phyloP scores from a whole-genome alignment of 2,888 invertebrate species.

The Philonicus albiceps region DNA sequence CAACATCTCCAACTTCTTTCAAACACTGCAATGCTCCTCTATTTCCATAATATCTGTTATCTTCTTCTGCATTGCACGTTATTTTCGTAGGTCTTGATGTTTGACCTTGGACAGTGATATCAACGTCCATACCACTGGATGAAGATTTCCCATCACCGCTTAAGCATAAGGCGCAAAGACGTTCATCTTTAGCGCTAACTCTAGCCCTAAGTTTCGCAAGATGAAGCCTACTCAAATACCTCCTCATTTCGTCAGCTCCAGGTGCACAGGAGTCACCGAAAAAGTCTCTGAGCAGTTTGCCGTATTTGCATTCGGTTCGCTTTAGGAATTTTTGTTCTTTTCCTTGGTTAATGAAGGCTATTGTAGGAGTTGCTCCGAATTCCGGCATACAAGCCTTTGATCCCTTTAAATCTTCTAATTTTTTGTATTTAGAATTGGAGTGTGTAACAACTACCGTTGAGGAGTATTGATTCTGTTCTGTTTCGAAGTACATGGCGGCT shows the following conservation, averaged over 20 bases:
- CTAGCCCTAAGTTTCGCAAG: not conserved
- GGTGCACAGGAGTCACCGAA: conserved; percentile 70
- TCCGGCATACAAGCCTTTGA: conserved; percentile 73
- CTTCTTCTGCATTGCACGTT: conserved; percentile 66
- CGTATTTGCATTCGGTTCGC: conserved; percentile 68
- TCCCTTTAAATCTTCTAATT: conserved; percentile 67
- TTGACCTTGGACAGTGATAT: not conserved
- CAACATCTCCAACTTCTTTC: conserved; percentile 67
- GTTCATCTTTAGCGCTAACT: conserved; percentile 48
- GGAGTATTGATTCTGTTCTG: conserved; percentile 63
- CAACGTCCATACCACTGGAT: not conserved
- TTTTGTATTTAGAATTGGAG: conserved; percentile 60
- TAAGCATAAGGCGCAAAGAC: conserved; percentile 56
- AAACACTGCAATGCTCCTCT: conserved; percentile 70
- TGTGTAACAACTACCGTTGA: conserved; percentile 68
- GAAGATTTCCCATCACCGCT: not conserved
- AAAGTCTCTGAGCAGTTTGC: conserved; percentile 66
- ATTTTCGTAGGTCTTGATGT: not conserved
- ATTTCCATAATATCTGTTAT: conserved; percentile 69
- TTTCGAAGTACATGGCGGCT: conserved; percentile 70
- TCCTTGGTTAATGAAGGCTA: conserved; percentile 69
- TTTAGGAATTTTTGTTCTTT: conserved; percentile 64
- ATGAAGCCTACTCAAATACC: conserved; percentile 55
- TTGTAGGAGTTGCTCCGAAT: conserved; percentile 72
- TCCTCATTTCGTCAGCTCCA: conserved; percentile 66